Conservation (phyloP, 2,888 invertebrate genomes). For the Apotomis betuletana region DNA sequence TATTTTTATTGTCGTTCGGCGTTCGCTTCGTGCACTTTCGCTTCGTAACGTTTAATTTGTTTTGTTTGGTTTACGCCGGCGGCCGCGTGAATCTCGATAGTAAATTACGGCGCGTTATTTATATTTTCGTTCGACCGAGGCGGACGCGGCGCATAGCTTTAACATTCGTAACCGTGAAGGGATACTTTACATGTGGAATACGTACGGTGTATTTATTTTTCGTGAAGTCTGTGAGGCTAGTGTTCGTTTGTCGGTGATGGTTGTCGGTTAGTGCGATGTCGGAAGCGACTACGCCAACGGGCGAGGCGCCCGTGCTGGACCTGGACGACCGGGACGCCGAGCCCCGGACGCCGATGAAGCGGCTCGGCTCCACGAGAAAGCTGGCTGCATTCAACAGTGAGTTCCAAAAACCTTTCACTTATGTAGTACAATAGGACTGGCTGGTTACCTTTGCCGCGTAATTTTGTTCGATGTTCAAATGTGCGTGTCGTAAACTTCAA, state of each 20-base stretch:
- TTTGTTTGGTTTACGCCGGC: constrained; percentile 42
- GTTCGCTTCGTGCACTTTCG: constrained; percentile 40
- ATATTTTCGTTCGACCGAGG: constrained; percentile 40
- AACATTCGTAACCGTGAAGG: constrained; percentile 40
- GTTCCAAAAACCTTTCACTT: constrained; percentile 60
- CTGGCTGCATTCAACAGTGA: constrained; percentile 91
- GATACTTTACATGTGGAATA: constrained; percentile 41
- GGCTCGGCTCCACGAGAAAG: constrained; percentile 91
- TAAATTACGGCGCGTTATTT: constrained; percentile 40
- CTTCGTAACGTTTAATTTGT: constrained; percentile 38
- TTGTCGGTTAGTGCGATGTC: constrained; percentile 59
- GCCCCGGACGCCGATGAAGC: constrained; percentile 90
- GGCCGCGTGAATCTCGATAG: constrained; percentile 42
- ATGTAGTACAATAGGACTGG: constrained; percentile 25
- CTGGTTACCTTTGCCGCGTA: constrained; percentile 19
- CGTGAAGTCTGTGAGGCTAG: constrained; percentile 39
- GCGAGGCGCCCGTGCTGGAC: constrained; percentile 91
- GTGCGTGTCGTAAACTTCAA: not conserved
- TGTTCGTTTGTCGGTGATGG: constrained; percentile 41
- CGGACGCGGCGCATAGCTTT: constrained; percentile 38
- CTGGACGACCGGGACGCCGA: constrained; percentile 91
- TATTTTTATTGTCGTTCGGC: constrained; percentile 40
- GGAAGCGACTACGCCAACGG: constrained; percentile 88
- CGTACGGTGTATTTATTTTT: constrained; percentile 37
- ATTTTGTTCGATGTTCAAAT: constrained; percentile 23